These are phyloP conservation scores for Phainopepla nitens DNA, from an alignment of 2,113 vertebrate species.

Conservation along the genomic window DNA sequence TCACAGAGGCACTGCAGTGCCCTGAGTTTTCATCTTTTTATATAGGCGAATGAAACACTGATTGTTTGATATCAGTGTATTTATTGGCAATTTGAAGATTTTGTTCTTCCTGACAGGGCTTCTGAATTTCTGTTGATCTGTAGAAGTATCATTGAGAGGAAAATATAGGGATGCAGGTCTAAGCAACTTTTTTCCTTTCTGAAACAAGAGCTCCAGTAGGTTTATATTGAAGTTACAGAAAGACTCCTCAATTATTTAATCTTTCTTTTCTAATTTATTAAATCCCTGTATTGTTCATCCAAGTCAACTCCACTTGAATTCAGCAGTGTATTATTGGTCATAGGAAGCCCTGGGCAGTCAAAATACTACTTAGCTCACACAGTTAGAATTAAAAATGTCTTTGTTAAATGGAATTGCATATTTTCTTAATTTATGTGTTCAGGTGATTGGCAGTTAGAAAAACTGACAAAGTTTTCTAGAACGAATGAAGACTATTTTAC, in stretches of 20 bases:
- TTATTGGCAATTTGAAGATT: background rate
- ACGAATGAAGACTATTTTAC: background rate
- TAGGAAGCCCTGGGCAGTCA: background rate
- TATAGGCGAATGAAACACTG: background rate
- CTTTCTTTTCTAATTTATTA: background rate
- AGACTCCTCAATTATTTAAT: background rate
- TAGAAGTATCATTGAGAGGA: background rate
- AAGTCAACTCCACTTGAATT: background rate
- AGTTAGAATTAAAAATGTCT: background rate
- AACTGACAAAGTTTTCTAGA: background rate
- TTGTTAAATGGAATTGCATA: background rate
- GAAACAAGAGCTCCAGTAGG: background rate
- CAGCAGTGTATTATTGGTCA: background rate
- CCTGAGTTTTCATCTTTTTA: background rate
- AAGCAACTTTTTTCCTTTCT: background rate
- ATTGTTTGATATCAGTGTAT: background rate
- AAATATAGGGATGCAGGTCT: background rate
- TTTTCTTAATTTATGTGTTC: background rate
- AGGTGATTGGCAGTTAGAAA: background rate
- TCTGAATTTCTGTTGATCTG: background rate
- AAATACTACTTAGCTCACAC: background rate
- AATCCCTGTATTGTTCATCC: background rate
- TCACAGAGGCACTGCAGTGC: background rate
- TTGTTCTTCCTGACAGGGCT: background rate
- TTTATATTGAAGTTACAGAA: background rate